Evolutionary conservation across 2,113 vertebrate species (phyloP).

Genomic region (Pogonocichla stellata): DNA sequence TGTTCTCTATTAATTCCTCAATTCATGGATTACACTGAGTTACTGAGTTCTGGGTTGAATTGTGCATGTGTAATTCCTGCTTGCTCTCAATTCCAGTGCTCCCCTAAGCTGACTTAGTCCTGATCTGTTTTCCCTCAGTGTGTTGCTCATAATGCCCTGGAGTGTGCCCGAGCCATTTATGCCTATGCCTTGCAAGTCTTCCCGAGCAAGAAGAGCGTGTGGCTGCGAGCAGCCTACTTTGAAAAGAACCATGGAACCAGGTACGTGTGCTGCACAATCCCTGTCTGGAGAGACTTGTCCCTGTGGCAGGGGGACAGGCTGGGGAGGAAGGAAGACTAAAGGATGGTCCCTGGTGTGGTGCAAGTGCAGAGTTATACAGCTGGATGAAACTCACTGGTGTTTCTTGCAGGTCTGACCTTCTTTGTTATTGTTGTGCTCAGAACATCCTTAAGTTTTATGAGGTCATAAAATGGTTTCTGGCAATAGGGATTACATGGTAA

Average conservation of each 20-base stretch:
- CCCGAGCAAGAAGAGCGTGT: constrained; percentile 98
- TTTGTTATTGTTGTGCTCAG: background rate
- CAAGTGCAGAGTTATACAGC: background rate
- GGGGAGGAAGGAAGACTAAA: background rate
- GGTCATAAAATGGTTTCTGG: background rate
- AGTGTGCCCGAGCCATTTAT: constrained; percentile 96
- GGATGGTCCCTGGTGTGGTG: background rate
- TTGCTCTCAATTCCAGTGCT: background rate
- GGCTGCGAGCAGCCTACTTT: constrained; percentile 96
- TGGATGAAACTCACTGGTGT: accelerated
- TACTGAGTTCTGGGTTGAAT: background rate
- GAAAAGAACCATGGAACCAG: constrained; percentile 97
- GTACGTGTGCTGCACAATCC: constrained; percentile 24
- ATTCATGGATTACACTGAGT: background rate
- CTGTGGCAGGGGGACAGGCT: too few species aligned
- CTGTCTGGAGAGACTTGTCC: background rate
- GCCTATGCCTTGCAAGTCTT: constrained; percentile 96
- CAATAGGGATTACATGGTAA: background rate
- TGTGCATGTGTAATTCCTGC: background rate
- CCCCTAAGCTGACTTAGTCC: background rate
- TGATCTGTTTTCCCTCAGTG: constrained; percentile 76
- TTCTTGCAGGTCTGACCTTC: background rate
- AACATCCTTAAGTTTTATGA: background rate
- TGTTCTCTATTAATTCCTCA: background rate
- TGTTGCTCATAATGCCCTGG: constrained; percentile 91